Evolutionary conservation across 2,113 vertebrate genomes (phyloP).

Genomic region (Vimba vimba): DNA sequence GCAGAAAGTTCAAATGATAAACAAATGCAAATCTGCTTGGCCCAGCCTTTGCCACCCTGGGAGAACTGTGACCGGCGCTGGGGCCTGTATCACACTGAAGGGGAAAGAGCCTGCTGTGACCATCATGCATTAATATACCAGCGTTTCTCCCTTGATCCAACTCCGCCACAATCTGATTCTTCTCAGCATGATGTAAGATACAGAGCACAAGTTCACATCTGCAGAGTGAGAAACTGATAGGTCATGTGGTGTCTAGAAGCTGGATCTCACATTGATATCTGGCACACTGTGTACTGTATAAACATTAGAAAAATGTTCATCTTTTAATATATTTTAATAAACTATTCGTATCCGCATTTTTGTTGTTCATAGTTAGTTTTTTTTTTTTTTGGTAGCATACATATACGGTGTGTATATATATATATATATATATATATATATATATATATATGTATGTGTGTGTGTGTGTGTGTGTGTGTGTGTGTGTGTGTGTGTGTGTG

Average conservation of each 20-base stretch:
- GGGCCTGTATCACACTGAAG: conserved; percentile 53
- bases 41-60: conserved; percentile 36
- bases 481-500: too few species aligned
- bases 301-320: background rate
- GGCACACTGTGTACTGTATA: background rate
- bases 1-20: conserved; percentile 59
- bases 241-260: conserved; percentile 4
- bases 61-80: conserved; percentile 40
- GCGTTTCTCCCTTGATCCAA: conserved; percentile 55
- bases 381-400: too few species aligned
- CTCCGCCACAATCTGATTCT: conserved; percentile 56
- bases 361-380: too few species aligned
- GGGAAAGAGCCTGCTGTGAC: conserved; percentile 57
- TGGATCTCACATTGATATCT: conserved; percentile 2
- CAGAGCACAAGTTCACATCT: conserved; percentile 28
- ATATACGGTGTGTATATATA: too few species aligned
- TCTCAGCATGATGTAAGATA: conserved; percentile 52
- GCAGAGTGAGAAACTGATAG: conserved; percentile 4
- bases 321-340: background rate
- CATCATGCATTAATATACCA: conserved; percentile 45
- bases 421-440: too few species aligned
- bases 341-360: too few species aligned
- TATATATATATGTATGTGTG: too few species aligned
- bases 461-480: too few species aligned
- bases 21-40: conserved; percentile 54